A percentile compares a stretch with the other conserved stretches of the same genome.
These are phyloP conservation scores for Recurvirostra avosetta DNA, from an alignment of 2,113 vertebrate species.

Conservation along the genomic window DNA sequence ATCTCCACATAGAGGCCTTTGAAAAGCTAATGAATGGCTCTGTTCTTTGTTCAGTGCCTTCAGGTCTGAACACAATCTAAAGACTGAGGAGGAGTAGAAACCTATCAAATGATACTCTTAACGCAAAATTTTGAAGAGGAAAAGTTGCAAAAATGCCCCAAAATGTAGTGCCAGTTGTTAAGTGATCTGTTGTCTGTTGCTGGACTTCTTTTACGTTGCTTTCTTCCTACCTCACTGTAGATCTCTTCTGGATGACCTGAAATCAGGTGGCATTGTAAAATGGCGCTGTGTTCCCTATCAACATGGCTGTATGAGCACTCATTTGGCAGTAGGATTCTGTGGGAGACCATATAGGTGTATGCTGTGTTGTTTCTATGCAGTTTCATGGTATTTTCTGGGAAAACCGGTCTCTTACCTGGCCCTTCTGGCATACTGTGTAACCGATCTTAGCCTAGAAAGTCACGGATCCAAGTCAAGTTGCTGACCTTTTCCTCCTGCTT, in stretches of 20 bases:
- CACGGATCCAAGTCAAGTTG: neutral
- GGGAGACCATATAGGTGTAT: fast-evolving
- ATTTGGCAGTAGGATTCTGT: neutral
- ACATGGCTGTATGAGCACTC: fast-evolving
- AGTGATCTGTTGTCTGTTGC: neutral
- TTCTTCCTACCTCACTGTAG: neutral
- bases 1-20: neutral
- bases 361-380: neutral
- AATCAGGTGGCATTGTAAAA: neutral
- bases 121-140: neutral
- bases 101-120: neutral
- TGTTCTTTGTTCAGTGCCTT: neutral
- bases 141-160: neutral
- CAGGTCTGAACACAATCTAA: neutral
- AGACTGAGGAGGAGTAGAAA: neutral
- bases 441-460: neutral
- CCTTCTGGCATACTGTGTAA: neutral
- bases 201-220: neutral
- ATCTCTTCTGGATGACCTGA: neutral
- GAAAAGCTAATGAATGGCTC: neutral
- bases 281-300: fast-evolving
- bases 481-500: neutral
- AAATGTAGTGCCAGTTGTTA: neutral
- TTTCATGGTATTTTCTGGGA: neutral
- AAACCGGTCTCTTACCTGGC: fast-evolving